These are phyloP conservation scores for Antitype chi DNA, from an alignment of 2,888 invertebrate species.

Conservation along the genomic window DNA sequence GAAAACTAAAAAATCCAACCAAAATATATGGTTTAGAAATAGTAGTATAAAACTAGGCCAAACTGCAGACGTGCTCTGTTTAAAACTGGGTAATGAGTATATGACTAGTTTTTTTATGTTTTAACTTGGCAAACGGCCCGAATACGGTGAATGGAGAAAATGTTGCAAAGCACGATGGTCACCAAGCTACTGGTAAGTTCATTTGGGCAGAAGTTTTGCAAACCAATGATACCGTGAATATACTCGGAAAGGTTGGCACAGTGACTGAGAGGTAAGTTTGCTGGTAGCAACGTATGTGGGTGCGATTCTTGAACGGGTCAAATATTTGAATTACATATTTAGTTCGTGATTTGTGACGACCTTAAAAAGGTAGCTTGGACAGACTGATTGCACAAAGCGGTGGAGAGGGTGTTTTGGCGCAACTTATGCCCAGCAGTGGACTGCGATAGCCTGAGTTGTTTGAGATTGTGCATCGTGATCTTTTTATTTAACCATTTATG, in stretches of 20 bases:
- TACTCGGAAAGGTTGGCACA: neutral
- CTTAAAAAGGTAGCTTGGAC: neutral
- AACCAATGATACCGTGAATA: neutral
- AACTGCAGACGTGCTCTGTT: conserved; percentile 37
- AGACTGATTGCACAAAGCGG: neutral
- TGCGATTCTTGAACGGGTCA: neutral
- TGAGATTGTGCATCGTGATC: neutral
- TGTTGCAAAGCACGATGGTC: conserved; percentile 2
- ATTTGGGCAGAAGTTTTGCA: neutral
- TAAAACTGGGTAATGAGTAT: conserved; percentile 43
- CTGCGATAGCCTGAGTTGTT: neutral
- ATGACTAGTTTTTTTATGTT: conserved; percentile 34
- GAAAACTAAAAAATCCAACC: neutral
- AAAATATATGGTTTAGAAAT: conserved; percentile 21
- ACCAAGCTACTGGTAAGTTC: neutral
- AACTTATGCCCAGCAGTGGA: neutral
- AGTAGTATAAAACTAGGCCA: conserved; percentile 38
- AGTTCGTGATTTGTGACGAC: neutral
- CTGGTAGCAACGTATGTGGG: neutral
- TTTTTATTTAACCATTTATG: neutral
- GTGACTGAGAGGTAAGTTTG: neutral
- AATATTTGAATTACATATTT: neutral
- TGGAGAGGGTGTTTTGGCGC: neutral
- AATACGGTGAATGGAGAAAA: conserved; percentile 13
- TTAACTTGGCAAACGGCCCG: conserved; percentile 44